Evolutionary conservation across 2,113 vertebrate genomes (phyloP), one percentile per base, ranked within the genome.

Genomic region (Chloropsis cyanopogon): DNA sequence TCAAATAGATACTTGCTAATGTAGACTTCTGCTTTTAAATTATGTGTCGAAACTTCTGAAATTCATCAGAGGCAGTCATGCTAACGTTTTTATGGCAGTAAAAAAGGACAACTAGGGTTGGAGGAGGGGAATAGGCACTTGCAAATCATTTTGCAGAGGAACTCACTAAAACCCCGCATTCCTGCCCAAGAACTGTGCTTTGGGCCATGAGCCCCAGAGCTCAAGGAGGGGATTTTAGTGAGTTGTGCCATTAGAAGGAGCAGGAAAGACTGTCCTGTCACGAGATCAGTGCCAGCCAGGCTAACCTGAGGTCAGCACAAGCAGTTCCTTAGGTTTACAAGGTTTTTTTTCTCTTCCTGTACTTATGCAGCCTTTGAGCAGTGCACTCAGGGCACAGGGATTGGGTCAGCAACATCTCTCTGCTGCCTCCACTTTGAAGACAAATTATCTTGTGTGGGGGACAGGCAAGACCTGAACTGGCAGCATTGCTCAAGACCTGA

Each of bases 1-100:
- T 59, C 90, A 89, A 69, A 90, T 11, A 96, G 86, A 72, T 79
- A 44, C 50, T 72, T 85, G 82, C 54, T 95, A 90, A 93, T 71
- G 73, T 37, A 37, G 37, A 93, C 37, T 68, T 82, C 83, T 91
- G 64, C 75, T 89, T 76, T 76, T 66, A 77, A 88, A 88, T 56
- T 18, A 69, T 22, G 52, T 56, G 65, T 86, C 84, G 80, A 76
- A 95, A 76, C 69, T 93, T 33, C 52, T 49, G 88, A 86, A 94
- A 93, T 94, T 85, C 92, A 72, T 77, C 79, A 31, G 68, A 54
- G 70, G 53, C 57, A 71, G 73, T 72, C 69, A 33, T 20, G 44
- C 20, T 71, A 82, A 91, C 29, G 35, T 54, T 90, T 91, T 73
- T 68, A 71, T 33, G 46, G 78, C 53, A 46, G 66, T 64, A 22